Percentiles rank a stretch among this genome's conserved stretches.
phyloP scores from a whole-genome alignment of 2,888 invertebrate species.

The Epiblema foenella region DNA sequence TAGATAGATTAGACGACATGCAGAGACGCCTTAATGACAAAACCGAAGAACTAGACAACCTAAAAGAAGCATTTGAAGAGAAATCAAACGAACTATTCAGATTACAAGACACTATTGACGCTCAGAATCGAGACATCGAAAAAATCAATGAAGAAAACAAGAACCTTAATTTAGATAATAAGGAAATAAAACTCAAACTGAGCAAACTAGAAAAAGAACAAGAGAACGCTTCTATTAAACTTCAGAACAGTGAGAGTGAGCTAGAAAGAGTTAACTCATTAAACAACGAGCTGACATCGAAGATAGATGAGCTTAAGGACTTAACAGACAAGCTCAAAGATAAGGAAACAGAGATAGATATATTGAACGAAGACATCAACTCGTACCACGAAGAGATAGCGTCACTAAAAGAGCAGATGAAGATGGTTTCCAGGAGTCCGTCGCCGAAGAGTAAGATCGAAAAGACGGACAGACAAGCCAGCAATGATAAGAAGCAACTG shows the following conservation, averaged over 20 bases:
- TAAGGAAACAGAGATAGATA: constrained; percentile 83
- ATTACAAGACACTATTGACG: constrained; percentile 69
- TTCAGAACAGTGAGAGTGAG: constrained; percentile 73
- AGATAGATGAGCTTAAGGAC: constrained; percentile 74
- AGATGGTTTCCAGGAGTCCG: constrained; percentile 81
- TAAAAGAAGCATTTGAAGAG: constrained; percentile 78
- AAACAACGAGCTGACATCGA: constrained; percentile 70
- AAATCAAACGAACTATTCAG: constrained; percentile 76
- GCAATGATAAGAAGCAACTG: constrained; percentile 85
- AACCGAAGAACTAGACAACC: constrained; percentile 75
- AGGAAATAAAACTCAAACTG: constrained; percentile 71
- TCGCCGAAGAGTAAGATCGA: constrained; percentile 84
- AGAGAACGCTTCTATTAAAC: constrained; percentile 72
- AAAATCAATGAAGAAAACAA: constrained; percentile 75
- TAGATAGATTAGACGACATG: constrained; percentile 78
- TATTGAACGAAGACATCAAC: constrained; percentile 79
- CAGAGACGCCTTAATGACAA: constrained; percentile 81
- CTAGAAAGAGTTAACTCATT: constrained; percentile 69
- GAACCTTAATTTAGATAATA: constrained; percentile 65
- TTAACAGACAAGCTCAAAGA: constrained; percentile 78
- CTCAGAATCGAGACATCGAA: constrained; percentile 68
- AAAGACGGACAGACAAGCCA: constrained; percentile 77
- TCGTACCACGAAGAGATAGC: constrained; percentile 81
- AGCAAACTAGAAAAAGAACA: constrained; percentile 78
- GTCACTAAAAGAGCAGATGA: constrained; percentile 74